A percentile compares a stretch with the other conserved stretches of the same genome.
These are phyloP conservation scores for Ashinkailepas kermadecensis DNA, from an alignment of 2,888 invertebrate species.

Conservation along the genomic window DNA sequence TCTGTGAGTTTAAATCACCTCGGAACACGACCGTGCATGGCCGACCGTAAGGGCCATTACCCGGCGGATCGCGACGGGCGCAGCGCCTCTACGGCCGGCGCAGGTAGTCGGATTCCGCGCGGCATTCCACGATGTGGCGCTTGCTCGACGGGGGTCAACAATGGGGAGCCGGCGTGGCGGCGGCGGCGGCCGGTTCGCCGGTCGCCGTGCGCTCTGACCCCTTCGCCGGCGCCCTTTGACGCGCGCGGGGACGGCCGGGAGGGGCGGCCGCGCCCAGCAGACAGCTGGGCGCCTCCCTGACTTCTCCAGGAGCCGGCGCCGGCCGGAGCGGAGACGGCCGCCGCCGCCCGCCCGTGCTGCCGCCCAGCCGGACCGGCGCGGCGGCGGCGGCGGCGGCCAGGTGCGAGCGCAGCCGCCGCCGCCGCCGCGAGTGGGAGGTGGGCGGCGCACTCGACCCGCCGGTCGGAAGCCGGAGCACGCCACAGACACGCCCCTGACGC, in stretches of 20 bases:
- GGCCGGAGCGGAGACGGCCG: too few species aligned
- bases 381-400: too few species aligned
- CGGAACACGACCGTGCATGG: neutral
- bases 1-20: conserved; percentile 20
- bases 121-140: neutral
- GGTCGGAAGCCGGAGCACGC: too few species aligned
- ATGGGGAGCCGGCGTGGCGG: neutral
- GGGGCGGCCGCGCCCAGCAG: neutral
- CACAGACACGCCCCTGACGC: too few species aligned
- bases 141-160: conserved; percentile 8
- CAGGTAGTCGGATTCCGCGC: neutral
- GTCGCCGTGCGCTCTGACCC: neutral
- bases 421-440: too few species aligned
- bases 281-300: neutral
- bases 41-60: neutral
- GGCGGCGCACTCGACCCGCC: too few species aligned
- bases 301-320: too few species aligned
- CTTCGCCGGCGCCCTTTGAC: neutral
- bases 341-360: too few species aligned
- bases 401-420: too few species aligned
- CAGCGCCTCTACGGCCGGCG: neutral
- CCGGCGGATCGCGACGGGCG: neutral
- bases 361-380: too few species aligned
- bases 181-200: neutral
- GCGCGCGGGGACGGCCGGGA: neutral